Evolutionary conservation across 2,888 invertebrate species (phyloP).

Genomic region (Mycalesis mineus): DNA sequence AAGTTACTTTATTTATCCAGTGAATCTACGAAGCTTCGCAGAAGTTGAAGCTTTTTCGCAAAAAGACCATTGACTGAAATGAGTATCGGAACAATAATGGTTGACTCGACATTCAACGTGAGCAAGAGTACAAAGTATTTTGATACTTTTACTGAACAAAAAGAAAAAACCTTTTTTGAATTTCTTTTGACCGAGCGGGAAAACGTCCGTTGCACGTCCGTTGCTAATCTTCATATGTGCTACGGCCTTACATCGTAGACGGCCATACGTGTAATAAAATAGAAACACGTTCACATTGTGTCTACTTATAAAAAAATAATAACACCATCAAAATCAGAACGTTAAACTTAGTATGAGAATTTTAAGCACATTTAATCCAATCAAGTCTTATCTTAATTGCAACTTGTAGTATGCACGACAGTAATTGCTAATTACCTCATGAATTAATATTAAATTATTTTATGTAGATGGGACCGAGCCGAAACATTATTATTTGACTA

Average conservation of each 20-base stretch:
- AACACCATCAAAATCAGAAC: not conserved
- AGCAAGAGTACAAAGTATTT: too few species aligned
- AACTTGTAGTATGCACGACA: not conserved
- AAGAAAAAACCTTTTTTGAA: too few species aligned
- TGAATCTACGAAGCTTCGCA: too few species aligned
- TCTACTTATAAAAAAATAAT: not conserved
- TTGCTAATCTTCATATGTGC: too few species aligned
- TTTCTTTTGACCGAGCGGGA: too few species aligned
- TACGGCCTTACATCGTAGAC: not conserved
- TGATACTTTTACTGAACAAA: too few species aligned
- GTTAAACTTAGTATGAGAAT: not conserved
- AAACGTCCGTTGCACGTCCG: too few species aligned
- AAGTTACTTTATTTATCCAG: too few species aligned
- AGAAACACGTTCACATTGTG: not conserved
- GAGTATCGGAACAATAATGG: too few species aligned
- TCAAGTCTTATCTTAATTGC: conserved; percentile 2
- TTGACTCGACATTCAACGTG: too few species aligned
- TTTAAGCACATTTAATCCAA: not conserved
- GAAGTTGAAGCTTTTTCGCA: too few species aligned
- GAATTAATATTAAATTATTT: not conserved
- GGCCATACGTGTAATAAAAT: not conserved
- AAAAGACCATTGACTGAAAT: too few species aligned
- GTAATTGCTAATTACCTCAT: not conserved
- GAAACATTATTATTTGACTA: not conserved
- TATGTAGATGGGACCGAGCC: not conserved